Evolutionary conservation across 2,797 vertebrate species (phyloP).

Genomic region (Selene dorsalis): DNA sequence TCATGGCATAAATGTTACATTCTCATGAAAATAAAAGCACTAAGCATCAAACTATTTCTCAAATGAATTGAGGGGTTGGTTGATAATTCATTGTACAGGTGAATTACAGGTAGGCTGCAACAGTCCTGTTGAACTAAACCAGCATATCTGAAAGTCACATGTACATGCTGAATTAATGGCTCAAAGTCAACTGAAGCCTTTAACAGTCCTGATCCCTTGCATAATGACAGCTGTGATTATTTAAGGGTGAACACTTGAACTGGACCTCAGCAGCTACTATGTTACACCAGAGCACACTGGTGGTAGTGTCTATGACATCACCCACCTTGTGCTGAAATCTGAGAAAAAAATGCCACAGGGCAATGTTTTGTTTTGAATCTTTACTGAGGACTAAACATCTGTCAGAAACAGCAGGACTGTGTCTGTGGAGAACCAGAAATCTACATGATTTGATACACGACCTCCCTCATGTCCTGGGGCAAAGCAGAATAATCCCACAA

Average conservation of each 20-base stretch:
- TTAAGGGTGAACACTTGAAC: neutral
- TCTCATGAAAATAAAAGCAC: neutral
- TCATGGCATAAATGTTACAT: neutral
- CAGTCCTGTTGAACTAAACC: neutral
- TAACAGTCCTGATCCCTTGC: neutral
- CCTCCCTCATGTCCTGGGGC: conserved; percentile 40
- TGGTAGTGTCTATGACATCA: neutral
- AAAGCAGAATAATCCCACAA: conserved; percentile 38
- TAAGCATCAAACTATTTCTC: neutral
- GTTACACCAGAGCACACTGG: neutral
- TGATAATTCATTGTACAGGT: neutral
- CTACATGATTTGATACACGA: conserved; percentile 41
- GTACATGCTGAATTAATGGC: neutral
- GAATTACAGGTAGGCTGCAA: neutral
- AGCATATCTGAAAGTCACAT: conserved; percentile 9
- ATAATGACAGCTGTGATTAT: neutral
- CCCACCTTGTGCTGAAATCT: conserved; percentile 15
- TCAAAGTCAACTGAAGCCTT: neutral
- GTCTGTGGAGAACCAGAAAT: conserved; percentile 44
- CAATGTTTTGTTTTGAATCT: conserved; percentile 28
- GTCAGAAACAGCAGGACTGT: conserved; percentile 39
- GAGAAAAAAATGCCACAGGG: conserved; percentile 33
- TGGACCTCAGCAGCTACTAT: neutral
- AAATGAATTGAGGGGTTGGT: neutral
- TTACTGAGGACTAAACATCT: conserved; percentile 46